These are phyloP conservation scores for Hipparchia semele DNA, from an alignment of 2,888 invertebrate species.

Conservation along the genomic window DNA sequence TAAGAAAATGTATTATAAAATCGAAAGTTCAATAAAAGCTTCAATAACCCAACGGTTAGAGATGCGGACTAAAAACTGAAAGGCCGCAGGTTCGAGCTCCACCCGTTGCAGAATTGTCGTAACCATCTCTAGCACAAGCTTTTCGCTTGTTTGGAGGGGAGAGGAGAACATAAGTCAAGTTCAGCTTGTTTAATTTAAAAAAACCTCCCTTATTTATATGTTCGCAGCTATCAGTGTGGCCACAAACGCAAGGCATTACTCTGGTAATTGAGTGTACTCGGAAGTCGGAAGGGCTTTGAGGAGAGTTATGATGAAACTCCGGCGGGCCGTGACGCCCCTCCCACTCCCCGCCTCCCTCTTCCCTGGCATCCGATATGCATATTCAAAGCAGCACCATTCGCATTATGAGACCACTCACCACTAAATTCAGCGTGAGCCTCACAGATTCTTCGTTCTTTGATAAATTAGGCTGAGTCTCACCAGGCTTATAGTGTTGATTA, in stretches of 20 bases:
- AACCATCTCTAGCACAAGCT: too few species aligned
- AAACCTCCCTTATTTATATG: neutral
- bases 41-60: too few species aligned
- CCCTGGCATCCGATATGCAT: constrained; percentile 22
- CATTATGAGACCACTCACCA: constrained; percentile 2
- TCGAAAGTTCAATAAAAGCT: too few species aligned
- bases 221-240: constrained; percentile 4
- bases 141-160: too few species aligned
- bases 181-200: too few species aligned
- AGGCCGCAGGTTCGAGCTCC: too few species aligned
- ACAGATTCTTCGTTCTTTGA: constrained; percentile 10
- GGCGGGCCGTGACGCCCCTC: constrained; percentile 12
- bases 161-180: too few species aligned
- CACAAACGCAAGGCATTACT: constrained; percentile 12
- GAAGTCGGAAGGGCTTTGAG: constrained; percentile 36
- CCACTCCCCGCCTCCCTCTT: neutral
- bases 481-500: neutral
- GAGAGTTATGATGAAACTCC: constrained; percentile 33
- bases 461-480: neutral
- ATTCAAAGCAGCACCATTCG: constrained; percentile 16
- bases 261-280: constrained; percentile 39
- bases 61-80: too few species aligned
- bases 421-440: neutral
- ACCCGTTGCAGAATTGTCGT: too few species aligned
- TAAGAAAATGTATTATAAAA: too few species aligned